Evolutionary conservation across 1,140 invertebrate genomes (phyloP).

Genomic region (Drosophila parvula): DNA sequence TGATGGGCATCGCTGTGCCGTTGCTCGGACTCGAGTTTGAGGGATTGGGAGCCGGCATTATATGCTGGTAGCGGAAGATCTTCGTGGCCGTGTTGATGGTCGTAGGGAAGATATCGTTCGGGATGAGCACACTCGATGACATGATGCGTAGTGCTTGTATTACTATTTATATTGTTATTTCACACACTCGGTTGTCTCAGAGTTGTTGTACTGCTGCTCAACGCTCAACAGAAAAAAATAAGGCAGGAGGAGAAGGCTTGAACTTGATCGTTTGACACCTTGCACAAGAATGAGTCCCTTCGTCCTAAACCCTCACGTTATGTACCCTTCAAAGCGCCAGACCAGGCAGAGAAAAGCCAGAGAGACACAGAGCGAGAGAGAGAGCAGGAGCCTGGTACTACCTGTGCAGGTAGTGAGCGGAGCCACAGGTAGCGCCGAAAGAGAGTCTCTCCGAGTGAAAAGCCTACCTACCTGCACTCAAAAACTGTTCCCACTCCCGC

Average conservation of each 20-base stretch:
- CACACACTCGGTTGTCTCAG: conserved; percentile 26
- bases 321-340: conserved; percentile 66
- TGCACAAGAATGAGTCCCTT: conserved; percentile 81
- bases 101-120: conserved; percentile 63
- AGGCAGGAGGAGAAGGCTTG: conserved; percentile 26
- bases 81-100: conserved; percentile 61
- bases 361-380: conserved; percentile 1
- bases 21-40: conserved; percentile 28
- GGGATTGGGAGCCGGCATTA: conserved; percentile 65
- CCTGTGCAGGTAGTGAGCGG: conserved; percentile 23
- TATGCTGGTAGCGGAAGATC: conserved; percentile 74
- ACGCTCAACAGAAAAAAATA: conserved; percentile 36
- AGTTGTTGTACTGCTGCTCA: conserved; percentile 6
- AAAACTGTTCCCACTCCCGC: conserved; percentile 47
- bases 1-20: conserved; percentile 68
- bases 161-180: conserved; percentile 1
- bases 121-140: conserved; percentile 69
- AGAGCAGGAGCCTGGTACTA: background rate
- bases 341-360: conserved; percentile 43
- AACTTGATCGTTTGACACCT: conserved; percentile 80
- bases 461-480: background rate
- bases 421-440: conserved; percentile 24
- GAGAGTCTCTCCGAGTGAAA: conserved; percentile 1
- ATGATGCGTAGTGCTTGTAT: conserved; percentile 7
- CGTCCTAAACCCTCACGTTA: conserved; percentile 79